These are phyloP conservation scores for Xestoiulus laeticollis DNA, from an alignment of 2,888 invertebrate genomes.

Conservation along the genomic window DNA sequence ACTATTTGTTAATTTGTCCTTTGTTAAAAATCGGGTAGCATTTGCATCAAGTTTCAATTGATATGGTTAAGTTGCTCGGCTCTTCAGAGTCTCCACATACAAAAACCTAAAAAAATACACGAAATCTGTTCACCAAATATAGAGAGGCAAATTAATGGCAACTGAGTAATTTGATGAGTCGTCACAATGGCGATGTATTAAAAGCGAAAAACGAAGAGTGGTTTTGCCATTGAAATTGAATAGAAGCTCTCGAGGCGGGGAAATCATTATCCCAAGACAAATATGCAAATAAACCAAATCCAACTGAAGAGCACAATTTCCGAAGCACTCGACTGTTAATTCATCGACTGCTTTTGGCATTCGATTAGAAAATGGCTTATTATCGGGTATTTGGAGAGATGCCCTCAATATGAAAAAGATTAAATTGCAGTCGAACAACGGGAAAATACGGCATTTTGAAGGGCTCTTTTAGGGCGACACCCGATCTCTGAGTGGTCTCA, in stretches of 20 bases:
- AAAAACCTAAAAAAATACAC: neutral
- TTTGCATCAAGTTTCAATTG: too few relatives aligned
- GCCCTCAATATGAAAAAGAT: conserved; percentile 36
- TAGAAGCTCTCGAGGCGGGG: conserved; percentile 35
- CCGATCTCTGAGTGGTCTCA: conserved; percentile 33
- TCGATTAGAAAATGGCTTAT: conserved; percentile 41
- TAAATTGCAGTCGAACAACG: conserved; percentile 13
- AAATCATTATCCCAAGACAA: conserved; percentile 41
- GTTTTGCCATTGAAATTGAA: conserved; percentile 29
- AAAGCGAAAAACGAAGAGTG: neutral
- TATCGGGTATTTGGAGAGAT: neutral
- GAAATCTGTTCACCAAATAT: neutral
- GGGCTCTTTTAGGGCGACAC: neutral
- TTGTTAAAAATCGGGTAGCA: too few relatives aligned
- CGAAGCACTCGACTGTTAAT: conserved; percentile 25
- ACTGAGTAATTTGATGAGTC: conserved; percentile 39
- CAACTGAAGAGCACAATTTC: conserved; percentile 41
- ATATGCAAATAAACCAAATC: conserved; percentile 40
- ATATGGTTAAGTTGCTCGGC: too few relatives aligned
- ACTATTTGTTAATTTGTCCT: too few relatives aligned
- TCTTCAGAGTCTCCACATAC: too few relatives aligned
- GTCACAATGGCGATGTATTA: conserved; percentile 4
- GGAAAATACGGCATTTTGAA: neutral
- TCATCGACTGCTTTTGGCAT: conserved; percentile 40
- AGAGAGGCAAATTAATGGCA: neutral